phyloP scores from a whole-genome alignment of 2,888 invertebrate species.

The Acleris literana region DNA sequence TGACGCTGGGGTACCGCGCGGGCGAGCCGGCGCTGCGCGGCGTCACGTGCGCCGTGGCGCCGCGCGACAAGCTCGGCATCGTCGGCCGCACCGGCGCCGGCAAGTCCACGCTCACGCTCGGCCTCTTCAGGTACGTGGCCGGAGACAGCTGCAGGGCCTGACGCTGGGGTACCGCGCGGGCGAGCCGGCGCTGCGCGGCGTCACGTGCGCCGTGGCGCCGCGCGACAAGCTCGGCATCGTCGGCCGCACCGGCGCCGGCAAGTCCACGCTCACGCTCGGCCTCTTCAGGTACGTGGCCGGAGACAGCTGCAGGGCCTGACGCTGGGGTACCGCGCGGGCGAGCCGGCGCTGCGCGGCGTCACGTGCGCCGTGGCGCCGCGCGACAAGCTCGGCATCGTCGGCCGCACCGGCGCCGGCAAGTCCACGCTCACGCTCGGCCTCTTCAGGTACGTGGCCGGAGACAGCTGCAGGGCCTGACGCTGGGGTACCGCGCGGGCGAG shows the following conservation, averaged over 20 bases:
- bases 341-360: slow-evolving; percentile 92
- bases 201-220: slow-evolving; percentile 90
- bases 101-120: slow-evolving; percentile 94
- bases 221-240: slow-evolving; percentile 96
- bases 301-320: slow-evolving; percentile 91
- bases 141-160: slow-evolving; percentile 89
- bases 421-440: slow-evolving; percentile 94
- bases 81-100: slow-evolving; percentile 96
- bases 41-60: slow-evolving; percentile 89
- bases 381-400: slow-evolving; percentile 96
- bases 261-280: slow-evolving; percentile 94
- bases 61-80: slow-evolving; percentile 95
- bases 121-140: slow-evolving; percentile 95
- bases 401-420: slow-evolving; percentile 96
- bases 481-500: slow-evolving; percentile 94
- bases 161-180: slow-evolving; percentile 94
- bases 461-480: slow-evolving; percentile 92
- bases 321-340: slow-evolving; percentile 94
- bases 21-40: slow-evolving; percentile 94
- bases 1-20: slow-evolving; percentile 93
- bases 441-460: slow-evolving; percentile 93
- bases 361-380: slow-evolving; percentile 90
- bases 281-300: slow-evolving; percentile 94
- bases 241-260: slow-evolving; percentile 95
- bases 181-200: slow-evolving; percentile 92